A percentile compares a stretch with the other conserved stretches of the same genome.
phyloP scores from a whole-genome alignment of 2,888 invertebrate species.

The Alloplasta piceator region DNA sequence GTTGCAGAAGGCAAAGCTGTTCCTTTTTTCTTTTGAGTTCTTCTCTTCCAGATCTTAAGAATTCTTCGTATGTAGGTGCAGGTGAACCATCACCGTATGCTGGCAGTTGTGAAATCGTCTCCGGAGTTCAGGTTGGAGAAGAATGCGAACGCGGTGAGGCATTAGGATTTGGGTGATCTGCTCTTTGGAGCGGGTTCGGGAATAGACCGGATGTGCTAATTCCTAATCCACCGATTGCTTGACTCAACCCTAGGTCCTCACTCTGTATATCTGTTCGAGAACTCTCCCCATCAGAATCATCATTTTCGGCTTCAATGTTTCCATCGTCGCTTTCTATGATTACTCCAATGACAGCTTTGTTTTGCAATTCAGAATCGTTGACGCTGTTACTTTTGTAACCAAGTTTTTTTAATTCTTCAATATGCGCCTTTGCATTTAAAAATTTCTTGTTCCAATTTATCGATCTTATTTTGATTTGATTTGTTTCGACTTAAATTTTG shows the following conservation, averaged over 20 bases:
- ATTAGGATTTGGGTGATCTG: slow-evolving; percentile 1
- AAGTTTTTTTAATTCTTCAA: slow-evolving; percentile 24
- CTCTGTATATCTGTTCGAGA: slow-evolving; percentile 9
- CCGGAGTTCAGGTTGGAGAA: background rate
- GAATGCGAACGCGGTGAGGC: background rate
- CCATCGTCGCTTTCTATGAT: slow-evolving; percentile 22
- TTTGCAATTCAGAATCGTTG: slow-evolving; percentile 17
- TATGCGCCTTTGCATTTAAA: slow-evolving; percentile 24
- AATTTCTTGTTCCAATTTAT: slow-evolving; percentile 10
- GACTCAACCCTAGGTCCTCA: slow-evolving; percentile 13
- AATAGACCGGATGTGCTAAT: slow-evolving; percentile 4
- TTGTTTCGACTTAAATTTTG: slow-evolving; percentile 2
- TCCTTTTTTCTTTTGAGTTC: slow-evolving; percentile 1
- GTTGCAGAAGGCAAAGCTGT: slow-evolving; percentile 9
- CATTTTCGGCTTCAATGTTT: slow-evolving; percentile 24
- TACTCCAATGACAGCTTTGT: slow-evolving; percentile 12
- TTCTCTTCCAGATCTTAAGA: slow-evolving; percentile 2
- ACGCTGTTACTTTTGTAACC: slow-evolving; percentile 20
- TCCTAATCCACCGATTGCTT: slow-evolving; percentile 4
- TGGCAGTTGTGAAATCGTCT: background rate
- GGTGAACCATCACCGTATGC: background rate
- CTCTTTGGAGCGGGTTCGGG: slow-evolving; percentile 6
- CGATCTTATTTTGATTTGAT: slow-evolving; percentile 23
- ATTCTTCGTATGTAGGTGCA: background rate
- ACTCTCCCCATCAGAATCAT: slow-evolving; percentile 23